Evolutionary conservation across 2,113 vertebrate genomes (phyloP).

Genomic region (Sinosuthora webbiana): DNA sequence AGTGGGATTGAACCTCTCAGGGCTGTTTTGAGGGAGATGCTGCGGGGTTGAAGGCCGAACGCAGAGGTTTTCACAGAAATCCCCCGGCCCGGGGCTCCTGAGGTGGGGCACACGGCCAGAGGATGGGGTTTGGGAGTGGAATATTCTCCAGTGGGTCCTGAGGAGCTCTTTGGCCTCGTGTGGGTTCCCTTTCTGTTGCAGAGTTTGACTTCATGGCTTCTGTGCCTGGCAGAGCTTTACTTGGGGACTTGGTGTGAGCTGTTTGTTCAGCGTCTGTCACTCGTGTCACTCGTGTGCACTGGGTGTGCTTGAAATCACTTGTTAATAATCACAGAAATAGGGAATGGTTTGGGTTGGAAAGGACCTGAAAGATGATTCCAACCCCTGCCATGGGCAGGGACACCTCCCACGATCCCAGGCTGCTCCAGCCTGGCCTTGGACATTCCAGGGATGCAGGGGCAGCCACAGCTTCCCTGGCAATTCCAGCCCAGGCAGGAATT

Average conservation of each 20-base stretch:
- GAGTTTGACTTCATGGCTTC: neutral
- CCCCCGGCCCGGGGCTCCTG: neutral
- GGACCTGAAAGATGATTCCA: too few relatives aligned
- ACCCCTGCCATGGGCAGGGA: neutral
- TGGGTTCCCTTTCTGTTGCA: neutral
- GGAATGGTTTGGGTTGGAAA: neutral
- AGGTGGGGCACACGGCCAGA: neutral
- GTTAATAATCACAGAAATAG: neutral
- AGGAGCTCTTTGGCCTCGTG: neutral
- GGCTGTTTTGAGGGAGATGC: conserved; percentile 11
- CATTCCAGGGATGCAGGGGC: neutral
- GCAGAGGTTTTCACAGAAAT: neutral
- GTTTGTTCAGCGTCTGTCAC: neutral
- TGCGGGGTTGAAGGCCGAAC: conserved; percentile 20
- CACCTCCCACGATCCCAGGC: fast-evolving
- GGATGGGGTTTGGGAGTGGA: neutral
- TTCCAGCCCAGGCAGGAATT: neutral
- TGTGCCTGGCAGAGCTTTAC: neutral
- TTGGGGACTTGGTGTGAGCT: neutral
- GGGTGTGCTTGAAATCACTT: neutral
- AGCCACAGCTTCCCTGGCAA: neutral
- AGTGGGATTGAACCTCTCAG: conserved; percentile 35
- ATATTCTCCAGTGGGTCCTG: neutral
- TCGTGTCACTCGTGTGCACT: fast-evolving
- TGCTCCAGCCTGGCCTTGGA: neutral